Evolutionary conservation across 2,888 invertebrate genomes (phyloP).

Genomic region (Embidobia sp.): DNA sequence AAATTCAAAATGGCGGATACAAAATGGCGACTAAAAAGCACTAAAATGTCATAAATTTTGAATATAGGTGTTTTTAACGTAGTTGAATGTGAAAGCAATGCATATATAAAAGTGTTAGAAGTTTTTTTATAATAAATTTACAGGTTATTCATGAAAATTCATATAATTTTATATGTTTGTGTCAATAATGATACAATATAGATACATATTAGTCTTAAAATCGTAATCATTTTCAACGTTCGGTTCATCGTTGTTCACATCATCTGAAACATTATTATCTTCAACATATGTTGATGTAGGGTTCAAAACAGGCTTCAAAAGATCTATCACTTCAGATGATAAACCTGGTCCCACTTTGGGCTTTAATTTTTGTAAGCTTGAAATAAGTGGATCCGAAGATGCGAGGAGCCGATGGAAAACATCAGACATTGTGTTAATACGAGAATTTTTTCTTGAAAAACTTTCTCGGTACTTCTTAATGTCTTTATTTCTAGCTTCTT

Average conservation of each 20-base stretch:
- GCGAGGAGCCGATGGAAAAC: conserved; percentile 28
- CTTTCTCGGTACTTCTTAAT: conserved; percentile 37
- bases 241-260: too few species aligned
- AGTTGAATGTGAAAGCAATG: too few species aligned
- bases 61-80: background rate
- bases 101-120: too few species aligned
- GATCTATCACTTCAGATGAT: background rate
- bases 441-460: conserved; percentile 44
- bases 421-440: conserved; percentile 38
- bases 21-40: background rate
- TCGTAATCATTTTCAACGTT: too few species aligned
- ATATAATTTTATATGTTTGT: too few species aligned
- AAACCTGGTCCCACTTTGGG: background rate
- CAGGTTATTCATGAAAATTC: too few species aligned
- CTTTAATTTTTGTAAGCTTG: conserved; percentile 6
- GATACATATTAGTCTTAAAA: too few species aligned
- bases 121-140: too few species aligned
- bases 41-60: background rate
- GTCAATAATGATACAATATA: too few species aligned
- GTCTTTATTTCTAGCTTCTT: conserved; percentile 43
- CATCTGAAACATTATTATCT: too few species aligned
- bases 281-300: too few species aligned
- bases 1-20: conserved; percentile 1
- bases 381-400: conserved; percentile 30
- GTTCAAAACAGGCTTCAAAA: background rate